Conservation (phyloP, 2,797 vertebrate genomes). For the Alexandromys oeconomus region DNA sequence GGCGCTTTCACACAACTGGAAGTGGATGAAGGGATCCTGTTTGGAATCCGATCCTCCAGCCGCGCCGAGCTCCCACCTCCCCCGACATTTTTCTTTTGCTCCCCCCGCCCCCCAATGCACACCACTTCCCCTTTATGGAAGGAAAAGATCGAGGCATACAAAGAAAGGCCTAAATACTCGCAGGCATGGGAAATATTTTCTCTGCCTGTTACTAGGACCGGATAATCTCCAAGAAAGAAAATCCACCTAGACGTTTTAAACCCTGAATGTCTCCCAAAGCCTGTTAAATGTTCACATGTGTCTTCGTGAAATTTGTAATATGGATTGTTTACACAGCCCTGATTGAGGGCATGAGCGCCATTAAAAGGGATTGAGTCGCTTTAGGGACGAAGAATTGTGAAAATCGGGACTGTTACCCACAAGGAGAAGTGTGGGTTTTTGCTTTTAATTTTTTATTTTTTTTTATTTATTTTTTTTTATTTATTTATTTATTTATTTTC, state of each 20-base stretch:
- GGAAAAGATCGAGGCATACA: constrained; percentile 54
- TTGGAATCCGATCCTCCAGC: constrained; percentile 82
- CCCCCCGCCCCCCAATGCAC: background rate
- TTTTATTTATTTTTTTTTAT: too few relatives aligned
- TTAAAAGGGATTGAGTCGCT: constrained; percentile 84
- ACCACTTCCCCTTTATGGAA: constrained; percentile 60
- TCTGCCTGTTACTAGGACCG: constrained; percentile 84
- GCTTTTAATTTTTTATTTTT: background rate
- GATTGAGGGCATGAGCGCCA: constrained; percentile 80
- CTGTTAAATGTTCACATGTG: constrained; percentile 85
- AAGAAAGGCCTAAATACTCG: constrained; percentile 86
- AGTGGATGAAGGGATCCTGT: constrained; percentile 62
- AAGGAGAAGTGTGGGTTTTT: constrained; percentile 66
- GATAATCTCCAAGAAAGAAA: constrained; percentile 81
- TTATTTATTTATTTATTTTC: too few relatives aligned
- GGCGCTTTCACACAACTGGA: constrained; percentile 78
- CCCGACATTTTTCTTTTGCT: constrained; percentile 78
- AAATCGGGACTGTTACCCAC: constrained; percentile 80
- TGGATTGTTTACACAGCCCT: constrained; percentile 83
- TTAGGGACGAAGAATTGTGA: constrained; percentile 82
- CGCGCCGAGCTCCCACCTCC: constrained; percentile 24
- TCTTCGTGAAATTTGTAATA: constrained; percentile 86
- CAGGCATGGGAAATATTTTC: constrained; percentile 83
- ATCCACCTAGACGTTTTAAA: constrained; percentile 79
- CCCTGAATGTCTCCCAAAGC: constrained; percentile 82